Percentiles rank a stretch among this genome's conserved stretches.
phyloP scores from a whole-genome alignment of 2,113 vertebrate species.

The rat (Rattus norvegicus) region DNA sequence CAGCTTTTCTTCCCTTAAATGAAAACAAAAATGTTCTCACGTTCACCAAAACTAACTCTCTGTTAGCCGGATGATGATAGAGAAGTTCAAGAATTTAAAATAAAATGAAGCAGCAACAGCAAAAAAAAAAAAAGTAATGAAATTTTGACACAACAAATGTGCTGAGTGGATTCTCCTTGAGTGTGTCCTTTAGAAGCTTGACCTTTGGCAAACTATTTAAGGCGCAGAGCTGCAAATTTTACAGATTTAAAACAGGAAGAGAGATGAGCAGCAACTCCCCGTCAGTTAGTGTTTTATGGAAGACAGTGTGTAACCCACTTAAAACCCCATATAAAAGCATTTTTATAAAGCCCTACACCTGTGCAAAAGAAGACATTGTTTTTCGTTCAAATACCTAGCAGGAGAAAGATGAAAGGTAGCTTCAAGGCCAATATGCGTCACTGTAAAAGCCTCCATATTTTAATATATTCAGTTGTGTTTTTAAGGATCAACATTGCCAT shows the following conservation, averaged over 20 bases:
- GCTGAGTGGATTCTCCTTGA: not conserved
- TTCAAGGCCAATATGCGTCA: not conserved
- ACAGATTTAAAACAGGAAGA: not conserved
- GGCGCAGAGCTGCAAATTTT: not conserved
- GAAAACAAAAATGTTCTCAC: not conserved
- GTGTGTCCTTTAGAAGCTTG: not conserved
- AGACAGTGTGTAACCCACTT: not conserved
- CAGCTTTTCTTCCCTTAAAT: conserved; percentile 8
- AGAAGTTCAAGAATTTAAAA: conserved; percentile 21
- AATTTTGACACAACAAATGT: not conserved
- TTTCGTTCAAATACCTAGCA: conserved; percentile 24
- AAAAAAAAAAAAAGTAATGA: not conserved
- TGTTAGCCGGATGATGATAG: not conserved
- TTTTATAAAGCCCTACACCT: conserved; percentile 20
- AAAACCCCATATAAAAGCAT: not conserved
- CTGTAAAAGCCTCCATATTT: conserved; percentile 44
- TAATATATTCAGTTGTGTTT: conserved; percentile 29
- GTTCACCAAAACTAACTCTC: not conserved
- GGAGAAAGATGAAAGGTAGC: conserved; percentile 52
- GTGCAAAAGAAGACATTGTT: conserved; percentile 47
- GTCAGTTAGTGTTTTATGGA: not conserved
- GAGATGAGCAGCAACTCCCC: not conserved
- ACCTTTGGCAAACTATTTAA: conserved; percentile 41
- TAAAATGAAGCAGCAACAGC: not conserved
- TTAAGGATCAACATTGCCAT: not conserved